Evolutionary conservation across 2,113 vertebrate species (phyloP), one percentile per base, ranked within the genome.

Genomic region (Pardalotus punctatus): DNA sequence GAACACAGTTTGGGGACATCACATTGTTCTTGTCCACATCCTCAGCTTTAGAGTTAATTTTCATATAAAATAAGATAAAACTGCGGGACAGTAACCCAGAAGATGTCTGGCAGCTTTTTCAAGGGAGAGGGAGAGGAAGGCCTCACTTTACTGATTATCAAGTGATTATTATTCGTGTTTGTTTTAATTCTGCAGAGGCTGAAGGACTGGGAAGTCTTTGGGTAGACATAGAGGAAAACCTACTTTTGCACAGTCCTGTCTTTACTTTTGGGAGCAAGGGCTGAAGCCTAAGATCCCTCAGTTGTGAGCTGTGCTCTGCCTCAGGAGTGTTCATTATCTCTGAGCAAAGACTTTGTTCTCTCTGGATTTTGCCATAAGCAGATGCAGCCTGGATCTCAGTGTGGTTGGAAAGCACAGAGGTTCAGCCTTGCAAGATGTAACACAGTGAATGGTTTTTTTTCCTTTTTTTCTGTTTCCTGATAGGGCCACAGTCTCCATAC

Each of bases 391-490:
- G 51, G 42, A 33, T 88, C 64, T 62, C 38, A 14, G 15, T 3
- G 2, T 40, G 45, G 17, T 9, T 81, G 35, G 38, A 27, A 67
- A 70, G 70, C 22, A 38, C 10, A n/a, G 48, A 40, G 40, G 38
- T 28, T 86, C 81, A 56, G 51, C 51, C 47, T 73, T 64, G 48
- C n/a, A 31, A 72, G 20, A 19, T 53, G 7, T 31, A 31, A 76
- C 43, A 6, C 29, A 57, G 45, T 17, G 70, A n/a, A n/a, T 47
- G 0, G 5, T 0, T 12, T 13, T 69, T 24, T 5, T 2, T 1
- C 4, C 3, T 15, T 15, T 43, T 29, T 6, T 38, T 20, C 6
- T 27, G n/a, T 28, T n/a, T 29, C 40, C 38, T 28, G 10, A 28
- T 89, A 36, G 31, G 25, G 47, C 35, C 38, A n/a, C 18, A 54